phyloP scores from a whole-genome alignment of 2,797 vertebrate genomes.

The Monodelphis domestica region DNA sequence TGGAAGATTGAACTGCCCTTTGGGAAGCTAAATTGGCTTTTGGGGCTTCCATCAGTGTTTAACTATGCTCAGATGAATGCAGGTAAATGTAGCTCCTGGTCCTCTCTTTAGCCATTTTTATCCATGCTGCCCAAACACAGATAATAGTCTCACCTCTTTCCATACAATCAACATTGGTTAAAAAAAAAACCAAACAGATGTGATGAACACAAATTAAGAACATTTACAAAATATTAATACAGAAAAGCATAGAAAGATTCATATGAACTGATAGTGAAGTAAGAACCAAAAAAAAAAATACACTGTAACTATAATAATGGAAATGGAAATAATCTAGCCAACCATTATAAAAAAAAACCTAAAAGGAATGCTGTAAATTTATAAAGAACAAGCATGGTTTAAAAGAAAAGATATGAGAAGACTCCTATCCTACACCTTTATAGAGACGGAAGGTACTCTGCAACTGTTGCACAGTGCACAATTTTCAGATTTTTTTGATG shows the following conservation, averaged over 20 bases:
- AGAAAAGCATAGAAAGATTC: background rate
- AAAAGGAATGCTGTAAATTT: background rate
- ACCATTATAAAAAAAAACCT: background rate
- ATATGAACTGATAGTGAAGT: background rate
- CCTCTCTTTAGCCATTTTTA: constrained; percentile 48
- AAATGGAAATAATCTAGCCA: background rate
- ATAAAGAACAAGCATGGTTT: background rate
- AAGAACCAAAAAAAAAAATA: background rate
- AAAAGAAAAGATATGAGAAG: background rate
- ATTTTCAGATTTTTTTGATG: background rate
- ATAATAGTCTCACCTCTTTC: constrained; percentile 20
- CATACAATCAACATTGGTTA: background rate
- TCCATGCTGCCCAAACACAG: constrained; percentile 38
- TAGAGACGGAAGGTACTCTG: background rate
- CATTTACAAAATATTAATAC: background rate
- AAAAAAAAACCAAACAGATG: background rate
- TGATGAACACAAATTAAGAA: background rate
- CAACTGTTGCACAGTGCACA: background rate
- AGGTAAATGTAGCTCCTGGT: constrained; percentile 30
- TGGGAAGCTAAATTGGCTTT: constrained; percentile 46
- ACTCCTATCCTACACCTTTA: background rate
- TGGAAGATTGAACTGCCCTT: constrained; percentile 46
- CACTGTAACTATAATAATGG: background rate
- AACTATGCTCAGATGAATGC: constrained; percentile 61
- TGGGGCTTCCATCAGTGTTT: background rate